phyloP scores from a whole-genome alignment of 2,113 vertebrate species.

The Cervus canadensis region DNA sequence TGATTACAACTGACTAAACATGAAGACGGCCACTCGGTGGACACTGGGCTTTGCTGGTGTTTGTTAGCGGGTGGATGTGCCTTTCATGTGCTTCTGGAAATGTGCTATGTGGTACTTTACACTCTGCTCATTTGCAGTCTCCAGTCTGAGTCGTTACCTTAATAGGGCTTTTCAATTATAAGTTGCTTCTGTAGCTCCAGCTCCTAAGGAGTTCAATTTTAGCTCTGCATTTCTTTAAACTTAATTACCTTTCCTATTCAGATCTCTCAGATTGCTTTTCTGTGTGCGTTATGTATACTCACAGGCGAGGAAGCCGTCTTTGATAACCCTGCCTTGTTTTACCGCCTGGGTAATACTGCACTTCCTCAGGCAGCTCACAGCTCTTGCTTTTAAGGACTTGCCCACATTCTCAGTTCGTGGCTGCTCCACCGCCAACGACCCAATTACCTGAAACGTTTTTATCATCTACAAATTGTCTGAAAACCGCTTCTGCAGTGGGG shows the following conservation, averaged over 20 bases:
- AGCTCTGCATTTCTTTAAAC: background rate
- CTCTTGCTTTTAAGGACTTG: background rate
- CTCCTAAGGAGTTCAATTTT: background rate
- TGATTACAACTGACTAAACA: background rate
- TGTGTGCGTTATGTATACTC: background rate
- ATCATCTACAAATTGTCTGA: background rate
- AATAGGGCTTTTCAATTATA: background rate
- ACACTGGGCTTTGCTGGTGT: background rate
- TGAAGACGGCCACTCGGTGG: rapidly evolving
- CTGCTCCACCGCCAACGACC: background rate
- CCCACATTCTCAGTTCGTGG: background rate
- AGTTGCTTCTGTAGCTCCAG: background rate
- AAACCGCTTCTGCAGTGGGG: background rate
- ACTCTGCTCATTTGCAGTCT: background rate
- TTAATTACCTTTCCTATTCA: background rate
- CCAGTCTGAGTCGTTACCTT: background rate
- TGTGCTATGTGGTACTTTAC: rapidly evolving
- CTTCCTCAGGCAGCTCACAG: background rate
- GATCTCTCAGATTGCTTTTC: background rate
- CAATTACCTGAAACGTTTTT: background rate
- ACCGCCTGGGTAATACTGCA: background rate
- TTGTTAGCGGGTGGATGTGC: background rate
- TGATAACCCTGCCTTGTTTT: background rate
- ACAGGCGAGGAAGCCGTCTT: background rate
- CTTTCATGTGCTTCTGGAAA: rapidly evolving